phyloP scores from a whole-genome alignment of 35 echinoderm and acorn worm species.

The Strongylocentrotus purpuratus region DNA sequence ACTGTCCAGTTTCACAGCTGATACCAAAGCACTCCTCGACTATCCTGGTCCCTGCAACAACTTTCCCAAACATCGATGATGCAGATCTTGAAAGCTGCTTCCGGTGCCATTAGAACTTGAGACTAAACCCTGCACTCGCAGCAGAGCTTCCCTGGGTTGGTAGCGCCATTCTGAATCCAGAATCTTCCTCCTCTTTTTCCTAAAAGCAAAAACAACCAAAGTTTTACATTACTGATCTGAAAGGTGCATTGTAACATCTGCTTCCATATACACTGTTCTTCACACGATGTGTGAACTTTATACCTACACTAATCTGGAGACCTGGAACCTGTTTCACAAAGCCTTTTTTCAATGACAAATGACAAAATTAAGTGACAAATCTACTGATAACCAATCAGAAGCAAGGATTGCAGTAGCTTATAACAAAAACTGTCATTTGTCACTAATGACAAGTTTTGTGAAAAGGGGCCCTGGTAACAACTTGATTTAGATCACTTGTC shows the following conservation, averaged over 20 bases:
- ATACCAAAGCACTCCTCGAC: background rate
- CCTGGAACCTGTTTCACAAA: background rate
- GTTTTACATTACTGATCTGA: background rate
- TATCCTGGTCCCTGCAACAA: background rate
- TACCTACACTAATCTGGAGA: background rate
- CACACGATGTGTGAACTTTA: background rate
- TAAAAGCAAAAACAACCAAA: slow-evolving; percentile 48
- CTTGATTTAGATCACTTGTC: too few relatives aligned
- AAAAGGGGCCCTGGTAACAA: too few relatives aligned
- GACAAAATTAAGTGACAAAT: background rate
- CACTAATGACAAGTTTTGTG: too few relatives aligned
- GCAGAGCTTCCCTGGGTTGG: slow-evolving; percentile 89
- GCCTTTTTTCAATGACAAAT: background rate
- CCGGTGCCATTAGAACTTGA: slow-evolving; percentile 70
- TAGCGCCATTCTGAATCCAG: slow-evolving; percentile 79
- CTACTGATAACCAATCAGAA: too few relatives aligned
- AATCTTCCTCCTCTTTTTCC: slow-evolving; percentile 80
- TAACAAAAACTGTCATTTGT: too few relatives aligned
- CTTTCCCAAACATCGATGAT: background rate
- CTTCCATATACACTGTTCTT: background rate
- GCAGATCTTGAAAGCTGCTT: background rate
- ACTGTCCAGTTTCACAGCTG: too few relatives aligned
- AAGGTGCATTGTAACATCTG: background rate
- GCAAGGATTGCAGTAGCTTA: too few relatives aligned
- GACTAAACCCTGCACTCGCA: slow-evolving; percentile 77